phyloP scores from a whole-genome alignment of 92 coral and sea anemone species.

The Porites rus region DNA sequence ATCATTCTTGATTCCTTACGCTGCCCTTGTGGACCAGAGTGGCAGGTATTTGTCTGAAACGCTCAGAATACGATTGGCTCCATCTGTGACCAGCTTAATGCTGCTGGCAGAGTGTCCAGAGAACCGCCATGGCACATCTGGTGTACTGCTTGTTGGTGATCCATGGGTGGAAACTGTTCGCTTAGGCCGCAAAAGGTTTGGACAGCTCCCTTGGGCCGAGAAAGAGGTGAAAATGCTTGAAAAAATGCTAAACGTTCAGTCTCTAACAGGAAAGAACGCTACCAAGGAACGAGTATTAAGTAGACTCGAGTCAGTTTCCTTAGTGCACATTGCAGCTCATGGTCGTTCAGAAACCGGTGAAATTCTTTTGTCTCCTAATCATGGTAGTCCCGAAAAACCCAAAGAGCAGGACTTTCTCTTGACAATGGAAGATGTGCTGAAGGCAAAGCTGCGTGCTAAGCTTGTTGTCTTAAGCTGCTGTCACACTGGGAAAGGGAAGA shows the following conservation, averaged over 20 bases:
- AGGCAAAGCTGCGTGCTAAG: background rate
- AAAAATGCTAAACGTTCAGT: no score
- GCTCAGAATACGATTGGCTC: background rate
- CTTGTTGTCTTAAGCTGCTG: conserved; percentile 20
- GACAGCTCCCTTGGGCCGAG: background rate
- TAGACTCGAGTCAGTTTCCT: no score
- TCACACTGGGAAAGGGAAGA: background rate
- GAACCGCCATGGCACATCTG: background rate
- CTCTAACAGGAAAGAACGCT: no score
- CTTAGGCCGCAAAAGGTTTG: background rate
- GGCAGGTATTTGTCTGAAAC: background rate
- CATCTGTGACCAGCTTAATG: background rate
- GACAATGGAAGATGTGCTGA: background rate
- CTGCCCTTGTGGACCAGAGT: background rate
- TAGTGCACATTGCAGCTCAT: background rate
- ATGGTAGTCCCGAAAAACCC: background rate
- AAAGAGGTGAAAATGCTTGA: no score
- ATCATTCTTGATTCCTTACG: background rate
- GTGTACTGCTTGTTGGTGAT: conserved; percentile 3
- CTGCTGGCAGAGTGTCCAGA: background rate
- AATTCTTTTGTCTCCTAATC: background rate
- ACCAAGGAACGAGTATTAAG: no score
- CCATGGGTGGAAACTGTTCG: background rate
- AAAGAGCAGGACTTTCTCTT: background rate
- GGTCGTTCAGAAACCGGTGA: background rate